Percentiles rank a stretch among this genome's conserved stretches.
phyloP scores from a whole-genome alignment of 1,140 invertebrate species.

The Dryas iulia region DNA sequence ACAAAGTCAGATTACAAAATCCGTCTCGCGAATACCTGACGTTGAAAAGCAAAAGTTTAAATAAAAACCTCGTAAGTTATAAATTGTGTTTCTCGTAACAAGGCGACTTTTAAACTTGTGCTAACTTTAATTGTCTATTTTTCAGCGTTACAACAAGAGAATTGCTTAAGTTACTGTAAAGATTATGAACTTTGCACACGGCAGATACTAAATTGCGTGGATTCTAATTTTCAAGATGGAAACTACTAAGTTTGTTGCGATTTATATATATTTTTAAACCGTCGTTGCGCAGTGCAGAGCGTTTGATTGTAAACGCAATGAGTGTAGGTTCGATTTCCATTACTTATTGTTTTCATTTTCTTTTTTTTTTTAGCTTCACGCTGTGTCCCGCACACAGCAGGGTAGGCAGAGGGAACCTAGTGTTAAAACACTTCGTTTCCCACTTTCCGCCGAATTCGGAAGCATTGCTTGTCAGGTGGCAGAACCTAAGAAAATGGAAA shows the following conservation, averaged over 20 bases:
- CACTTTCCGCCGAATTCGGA: too few species aligned
- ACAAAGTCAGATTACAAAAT: not conserved
- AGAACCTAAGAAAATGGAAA: too few species aligned
- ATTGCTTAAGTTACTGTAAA: constrained; percentile 10
- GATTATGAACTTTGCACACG: not conserved
- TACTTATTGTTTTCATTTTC: too few species aligned
- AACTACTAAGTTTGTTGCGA: not conserved
- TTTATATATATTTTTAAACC: not conserved
- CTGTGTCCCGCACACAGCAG: too few species aligned
- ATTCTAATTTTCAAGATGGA: not conserved
- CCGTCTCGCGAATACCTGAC: not conserved
- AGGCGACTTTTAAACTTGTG: constrained; percentile 29
- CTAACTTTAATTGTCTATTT: constrained; percentile 35
- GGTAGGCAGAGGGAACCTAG: too few species aligned
- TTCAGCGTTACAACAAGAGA: constrained; percentile 24
- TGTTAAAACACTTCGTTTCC: too few species aligned
- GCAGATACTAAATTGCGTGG: not conserved
- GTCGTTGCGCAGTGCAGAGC: too few species aligned
- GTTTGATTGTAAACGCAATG: too few species aligned
- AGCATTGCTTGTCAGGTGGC: too few species aligned
- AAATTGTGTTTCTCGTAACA: constrained; percentile 37
- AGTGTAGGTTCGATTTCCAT: too few species aligned
- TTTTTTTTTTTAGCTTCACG: too few species aligned
- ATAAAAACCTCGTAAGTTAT: constrained; percentile 34
- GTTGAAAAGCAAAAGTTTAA: constrained; percentile 20